These are phyloP conservation scores for Lithophane semibrunnea DNA, from an alignment of 2,888 invertebrate genomes.

Conservation along the genomic window DNA sequence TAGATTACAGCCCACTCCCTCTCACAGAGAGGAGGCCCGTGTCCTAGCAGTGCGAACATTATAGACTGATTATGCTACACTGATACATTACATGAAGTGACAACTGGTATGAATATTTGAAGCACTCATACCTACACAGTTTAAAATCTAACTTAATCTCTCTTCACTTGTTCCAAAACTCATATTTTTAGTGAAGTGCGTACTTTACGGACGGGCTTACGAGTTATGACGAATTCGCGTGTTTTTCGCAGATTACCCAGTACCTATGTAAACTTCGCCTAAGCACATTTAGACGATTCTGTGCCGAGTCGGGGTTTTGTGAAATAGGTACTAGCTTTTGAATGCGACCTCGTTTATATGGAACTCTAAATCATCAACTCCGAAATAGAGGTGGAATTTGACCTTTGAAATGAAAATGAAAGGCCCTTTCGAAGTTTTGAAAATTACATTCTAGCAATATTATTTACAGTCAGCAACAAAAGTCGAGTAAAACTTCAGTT, in stretches of 20 bases:
- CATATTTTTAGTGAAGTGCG: slow-evolving; percentile 79
- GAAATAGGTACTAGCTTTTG: slow-evolving; percentile 24
- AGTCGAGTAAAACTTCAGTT: neutral
- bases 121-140: neutral
- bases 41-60: no score
- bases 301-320: slow-evolving; percentile 57
- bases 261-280: slow-evolving; percentile 67
- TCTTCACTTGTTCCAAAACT: slow-evolving; percentile 61
- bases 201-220: slow-evolving; percentile 75
- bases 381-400: neutral
- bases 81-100: neutral
- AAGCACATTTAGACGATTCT: slow-evolving; percentile 66
- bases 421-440: neutral
- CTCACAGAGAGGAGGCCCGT: no score
- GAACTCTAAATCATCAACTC: slow-evolving; percentile 1
- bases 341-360: slow-evolving; percentile 4
- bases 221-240: slow-evolving; percentile 73
- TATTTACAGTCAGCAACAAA: no score
- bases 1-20: no score
- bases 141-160: slow-evolving; percentile 3
- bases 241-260: slow-evolving; percentile 75
- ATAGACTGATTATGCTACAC: no score
- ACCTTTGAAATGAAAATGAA: no score
- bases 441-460: neutral
- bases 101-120: neutral